Evolutionary conservation across 2,888 invertebrate species (phyloP).

Genomic region (Notodonta dromedarius): DNA sequence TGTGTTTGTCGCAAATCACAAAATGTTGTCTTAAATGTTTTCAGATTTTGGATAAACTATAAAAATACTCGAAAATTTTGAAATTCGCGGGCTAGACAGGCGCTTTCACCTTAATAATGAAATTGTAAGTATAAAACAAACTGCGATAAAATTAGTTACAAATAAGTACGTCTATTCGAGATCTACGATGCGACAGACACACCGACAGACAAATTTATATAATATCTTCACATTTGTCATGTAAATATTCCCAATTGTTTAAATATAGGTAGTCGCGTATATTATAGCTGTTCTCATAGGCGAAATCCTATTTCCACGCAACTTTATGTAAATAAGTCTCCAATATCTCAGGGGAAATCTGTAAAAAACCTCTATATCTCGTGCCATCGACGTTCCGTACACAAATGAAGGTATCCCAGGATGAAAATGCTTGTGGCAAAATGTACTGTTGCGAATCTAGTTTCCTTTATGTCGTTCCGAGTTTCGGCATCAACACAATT

Average conservation of each 20-base stretch:
- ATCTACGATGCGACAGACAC: too few species aligned
- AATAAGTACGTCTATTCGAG: too few species aligned
- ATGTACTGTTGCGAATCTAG: not conserved
- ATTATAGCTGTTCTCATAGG: not conserved
- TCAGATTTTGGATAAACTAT: too few species aligned
- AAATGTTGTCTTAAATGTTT: too few species aligned
- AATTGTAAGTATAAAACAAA: too few species aligned
- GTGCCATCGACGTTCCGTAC: not conserved
- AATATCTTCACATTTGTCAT: not conserved
- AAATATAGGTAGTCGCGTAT: not conserved
- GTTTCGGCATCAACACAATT: not conserved
- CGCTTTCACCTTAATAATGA: too few species aligned
- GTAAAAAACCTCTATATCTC: not conserved
- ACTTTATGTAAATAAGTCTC: conserved; percentile 5
- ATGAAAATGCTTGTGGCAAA: not conserved
- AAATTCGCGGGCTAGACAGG: too few species aligned
- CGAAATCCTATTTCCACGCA: not conserved
- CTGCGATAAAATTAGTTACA: too few species aligned
- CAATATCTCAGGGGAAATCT: conserved; percentile 7
- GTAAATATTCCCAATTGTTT: not conserved
- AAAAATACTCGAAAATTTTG: too few species aligned
- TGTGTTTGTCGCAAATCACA: too few species aligned
- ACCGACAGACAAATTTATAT: too few species aligned
- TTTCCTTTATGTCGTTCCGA: not conserved
- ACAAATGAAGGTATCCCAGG: conserved; percentile 1